Percentiles rank a stretch among this genome's conserved stretches.
These are phyloP conservation scores for Andrena haemorrhoa DNA, from an alignment of 2,888 invertebrate species.

Conservation along the genomic window DNA sequence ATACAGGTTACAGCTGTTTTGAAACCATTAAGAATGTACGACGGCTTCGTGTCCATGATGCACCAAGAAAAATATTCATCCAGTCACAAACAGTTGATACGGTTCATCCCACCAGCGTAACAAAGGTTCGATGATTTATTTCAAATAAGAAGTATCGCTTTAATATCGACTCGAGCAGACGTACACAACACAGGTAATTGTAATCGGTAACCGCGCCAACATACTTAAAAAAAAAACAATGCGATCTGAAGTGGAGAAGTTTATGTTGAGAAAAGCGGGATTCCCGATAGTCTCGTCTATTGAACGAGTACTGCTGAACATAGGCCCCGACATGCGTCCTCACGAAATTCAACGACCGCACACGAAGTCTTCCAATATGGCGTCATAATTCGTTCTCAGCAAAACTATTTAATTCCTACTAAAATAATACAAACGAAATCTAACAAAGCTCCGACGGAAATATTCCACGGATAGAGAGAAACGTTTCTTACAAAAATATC, in stretches of 20 bases:
- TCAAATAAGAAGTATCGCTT: constrained; percentile 1
- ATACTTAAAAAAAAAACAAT: constrained; percentile 13
- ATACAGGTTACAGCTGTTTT: not conserved
- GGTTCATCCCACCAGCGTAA: constrained; percentile 20
- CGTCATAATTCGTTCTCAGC: constrained; percentile 34
- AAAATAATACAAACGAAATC: constrained; percentile 17
- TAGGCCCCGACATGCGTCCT: constrained; percentile 75
- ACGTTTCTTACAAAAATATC: not conserved
- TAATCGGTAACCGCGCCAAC: not conserved
- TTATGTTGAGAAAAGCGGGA: constrained; percentile 48
- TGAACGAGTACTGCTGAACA: constrained; percentile 72
- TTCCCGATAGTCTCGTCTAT: constrained; percentile 72
- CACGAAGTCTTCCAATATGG: constrained; percentile 71
- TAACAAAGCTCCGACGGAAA: not conserved
- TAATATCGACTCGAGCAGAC: not conserved
- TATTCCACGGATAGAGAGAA: not conserved
- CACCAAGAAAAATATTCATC: not conserved
- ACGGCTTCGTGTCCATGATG: not conserved
- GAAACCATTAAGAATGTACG: not conserved
- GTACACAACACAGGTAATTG: constrained; percentile 37
- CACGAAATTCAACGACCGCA: constrained; percentile 73
- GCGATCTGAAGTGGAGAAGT: constrained; percentile 6
- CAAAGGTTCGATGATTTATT: constrained; percentile 10
- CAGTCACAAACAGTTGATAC: constrained; percentile 2
- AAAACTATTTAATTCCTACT: constrained; percentile 22